Evolutionary conservation across 2,797 vertebrate genomes (phyloP), one percentile per base, ranked within the genome.

Genomic region (Sebastes goodei): DNA sequence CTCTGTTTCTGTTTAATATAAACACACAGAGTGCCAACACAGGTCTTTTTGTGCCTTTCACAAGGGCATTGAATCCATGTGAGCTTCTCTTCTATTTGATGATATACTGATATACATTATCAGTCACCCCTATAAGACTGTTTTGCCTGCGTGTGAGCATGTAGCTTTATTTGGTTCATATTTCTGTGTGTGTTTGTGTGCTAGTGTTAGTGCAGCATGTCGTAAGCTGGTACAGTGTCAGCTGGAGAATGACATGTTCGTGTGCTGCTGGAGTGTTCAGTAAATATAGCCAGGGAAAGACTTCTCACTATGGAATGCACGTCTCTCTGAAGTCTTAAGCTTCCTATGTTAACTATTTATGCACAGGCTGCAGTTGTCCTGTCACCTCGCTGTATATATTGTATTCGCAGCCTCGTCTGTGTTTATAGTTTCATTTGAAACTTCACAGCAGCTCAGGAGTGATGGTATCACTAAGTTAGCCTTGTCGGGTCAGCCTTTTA

Each of bases 241-340:
- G 23, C 23, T 68, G 32, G 35, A 82, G 72, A 77, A 42, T 80
- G 49, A 42, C 73, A 69, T 35, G 8, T 52, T 64, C 52, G 23
- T 38, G 12, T 62, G 55, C 75, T 42, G 21, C 63, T 21, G 21
- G 15, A 12, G 70, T 86, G 53, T 86, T 62, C 4, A 30, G 79
- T 92, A 94, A 88, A 94, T 86, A 91, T 79, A 92, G 71, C 70
- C 4, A 10, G 4, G 29, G 10, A 59, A 79, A 60, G 55, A 32
- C 76, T 80, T 89, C 35, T 63, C 29, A 56, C 77, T 80, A 59
- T 60, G 64, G 21, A n/a, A 57, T 9, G 20, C 25, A 62, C 1
- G 20, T 14, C 62, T 71, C 65, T 84, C 75, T 84, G 66, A 90
- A 81, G 73, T 77, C 65, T 76, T 81, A 62, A 25, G 69, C 70